Evolutionary conservation across 2,888 invertebrate genomes (phyloP), one percentile per base, ranked within the genome.

Genomic region (Brenthis hecate): DNA sequence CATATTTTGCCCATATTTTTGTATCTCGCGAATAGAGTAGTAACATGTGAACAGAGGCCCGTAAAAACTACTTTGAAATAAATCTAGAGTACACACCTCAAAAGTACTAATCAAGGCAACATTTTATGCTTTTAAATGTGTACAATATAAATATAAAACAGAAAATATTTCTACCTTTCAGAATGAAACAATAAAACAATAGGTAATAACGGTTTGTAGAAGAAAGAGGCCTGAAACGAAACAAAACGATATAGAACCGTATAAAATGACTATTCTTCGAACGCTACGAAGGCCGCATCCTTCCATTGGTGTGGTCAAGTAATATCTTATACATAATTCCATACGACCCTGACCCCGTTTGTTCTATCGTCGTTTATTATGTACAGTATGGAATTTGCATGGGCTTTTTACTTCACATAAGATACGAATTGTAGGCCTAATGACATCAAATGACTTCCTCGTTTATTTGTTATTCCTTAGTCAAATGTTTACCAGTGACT

Each of bases 301-400:
- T 79, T 77, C 79, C 81, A 64, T 81, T 81, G 79, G 72, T 76
- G 72, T 76, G 80, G 78, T 75, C 78, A 80, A 79, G 80, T 81
- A 78, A 80, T 74, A 66, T 66, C 77, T 79, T 78, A 60, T 48
- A 75, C 74, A 81, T 80, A 78, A 80, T 79, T 79, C 76, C 69
- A 56, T 57, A 66, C 74, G 74, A 63, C 77, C 76, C 67, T 75
- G 76, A 75, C 75, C 77, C 73, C 71, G 65, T 74, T 73, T 67
- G 56, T 68, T 13, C 32, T 65, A 65, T 68, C n/a, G 62, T 64
- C 58, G 60, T 36, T 56, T 64, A 64, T 60, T 64, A 56, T 14
- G 19, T 47, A 28, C 13, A 16, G 63, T 56, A 67, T 64, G 63
- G 68, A 57, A 68, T 60, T 66, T 51, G 60, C 55, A 70, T 66